Conservation (phyloP, 2,797 vertebrate species). For the Graptemys geographica region DNA sequence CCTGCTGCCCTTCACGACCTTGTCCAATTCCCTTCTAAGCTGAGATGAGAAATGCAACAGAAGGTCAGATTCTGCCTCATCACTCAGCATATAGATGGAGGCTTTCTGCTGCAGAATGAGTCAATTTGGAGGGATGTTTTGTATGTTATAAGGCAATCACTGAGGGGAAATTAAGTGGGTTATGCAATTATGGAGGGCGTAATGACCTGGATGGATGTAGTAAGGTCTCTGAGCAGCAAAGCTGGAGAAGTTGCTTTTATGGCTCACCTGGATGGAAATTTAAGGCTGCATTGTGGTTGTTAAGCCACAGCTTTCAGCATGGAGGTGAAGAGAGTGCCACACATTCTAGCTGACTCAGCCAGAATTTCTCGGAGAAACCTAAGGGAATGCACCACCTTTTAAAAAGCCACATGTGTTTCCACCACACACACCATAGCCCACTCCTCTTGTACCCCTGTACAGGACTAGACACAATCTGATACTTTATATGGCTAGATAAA, state of each 20-base stretch:
- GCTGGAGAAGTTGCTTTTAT: background rate
- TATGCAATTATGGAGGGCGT: background rate
- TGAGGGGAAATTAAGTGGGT: constrained; percentile 30
- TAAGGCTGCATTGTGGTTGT: background rate
- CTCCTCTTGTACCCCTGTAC: background rate
- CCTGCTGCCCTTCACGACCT: background rate
- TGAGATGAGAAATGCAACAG: background rate
- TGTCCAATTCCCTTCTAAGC: background rate
- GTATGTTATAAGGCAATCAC: constrained; percentile 32
- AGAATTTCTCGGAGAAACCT: background rate
- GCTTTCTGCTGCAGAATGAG: background rate
- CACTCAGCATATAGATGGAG: background rate
- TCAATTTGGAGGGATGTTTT: constrained; percentile 39
- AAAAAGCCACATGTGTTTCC: background rate
- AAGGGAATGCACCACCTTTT: background rate
- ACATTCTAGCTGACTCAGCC: background rate
- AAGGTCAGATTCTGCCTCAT: background rate
- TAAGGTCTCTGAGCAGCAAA: constrained; percentile 1
- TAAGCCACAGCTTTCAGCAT: background rate
- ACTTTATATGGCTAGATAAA: background rate
- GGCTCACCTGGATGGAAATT: background rate
- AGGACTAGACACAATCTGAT: background rate
- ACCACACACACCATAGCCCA: background rate
- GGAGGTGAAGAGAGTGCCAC: background rate
- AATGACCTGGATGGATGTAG: constrained; percentile 13